Evolutionary conservation across 2,888 invertebrate genomes (phyloP).

Genomic region (Encarsia formosa): DNA sequence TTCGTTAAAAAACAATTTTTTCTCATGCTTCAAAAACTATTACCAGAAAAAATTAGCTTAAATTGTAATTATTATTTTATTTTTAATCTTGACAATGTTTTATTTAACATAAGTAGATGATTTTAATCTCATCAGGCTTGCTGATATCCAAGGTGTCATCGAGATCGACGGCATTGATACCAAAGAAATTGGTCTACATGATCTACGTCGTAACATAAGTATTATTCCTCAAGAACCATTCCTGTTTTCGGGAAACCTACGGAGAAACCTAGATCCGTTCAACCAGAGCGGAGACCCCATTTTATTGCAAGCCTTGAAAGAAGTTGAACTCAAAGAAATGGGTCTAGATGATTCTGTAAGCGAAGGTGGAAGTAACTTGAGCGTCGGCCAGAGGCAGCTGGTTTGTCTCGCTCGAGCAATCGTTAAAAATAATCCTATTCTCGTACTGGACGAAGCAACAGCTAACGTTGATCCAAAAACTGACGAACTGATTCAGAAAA

Average conservation of each 20-base stretch:
- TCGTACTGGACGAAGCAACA: conserved; percentile 78
- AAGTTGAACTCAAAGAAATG: conserved; percentile 71
- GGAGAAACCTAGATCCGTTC: conserved; percentile 88
- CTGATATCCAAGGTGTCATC: conserved; percentile 51
- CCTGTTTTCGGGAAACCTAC: conserved; percentile 79
- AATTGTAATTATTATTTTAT: no score
- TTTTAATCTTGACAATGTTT: background rate
- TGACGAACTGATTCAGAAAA: conserved; percentile 72
- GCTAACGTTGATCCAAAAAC: conserved; percentile 81
- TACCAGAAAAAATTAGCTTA: no score
- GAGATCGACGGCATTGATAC: conserved; percentile 53
- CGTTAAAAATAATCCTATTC: conserved; percentile 66
- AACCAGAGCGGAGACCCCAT: conserved; percentile 72
- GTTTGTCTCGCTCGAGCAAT: conserved; percentile 77
- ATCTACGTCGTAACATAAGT: conserved; percentile 57
- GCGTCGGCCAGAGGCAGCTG: conserved; percentile 77
- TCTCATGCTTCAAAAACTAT: no score
- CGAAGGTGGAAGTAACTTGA: conserved; percentile 73
- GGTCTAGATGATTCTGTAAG: conserved; percentile 65
- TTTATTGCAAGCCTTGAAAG: conserved; percentile 80
- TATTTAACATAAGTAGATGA: no score
- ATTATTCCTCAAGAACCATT: conserved; percentile 78
- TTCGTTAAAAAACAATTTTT: no score
- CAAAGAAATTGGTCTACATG: conserved; percentile 54
- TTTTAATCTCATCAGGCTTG: conserved; percentile 58